A percentile compares a stretch with the other conserved stretches of the same genome.
phyloP scores from a whole-genome alignment of 2,797 vertebrate species.

The Ctenopoma kingsleyae region DNA sequence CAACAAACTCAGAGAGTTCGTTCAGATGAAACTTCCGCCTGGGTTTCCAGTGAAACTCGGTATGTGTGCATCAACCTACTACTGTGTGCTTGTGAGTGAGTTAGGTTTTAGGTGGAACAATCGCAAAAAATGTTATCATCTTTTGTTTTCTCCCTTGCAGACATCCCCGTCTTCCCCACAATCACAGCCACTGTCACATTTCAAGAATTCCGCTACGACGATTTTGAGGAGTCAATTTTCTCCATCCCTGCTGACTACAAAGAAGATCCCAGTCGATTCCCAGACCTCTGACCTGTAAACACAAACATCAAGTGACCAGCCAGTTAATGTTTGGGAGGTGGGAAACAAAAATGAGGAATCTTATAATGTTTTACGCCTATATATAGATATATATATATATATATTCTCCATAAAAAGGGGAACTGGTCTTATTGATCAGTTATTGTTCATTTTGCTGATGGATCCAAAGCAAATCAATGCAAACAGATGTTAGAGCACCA shows the following conservation, averaged over 20 bases:
- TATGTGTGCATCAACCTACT: slow-evolving; percentile 70
- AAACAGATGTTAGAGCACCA: slow-evolving; percentile 57
- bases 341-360: slow-evolving; percentile 35
- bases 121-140: neutral
- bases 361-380: slow-evolving; percentile 48
- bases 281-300: slow-evolving; percentile 88
- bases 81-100: neutral
- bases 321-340: slow-evolving; percentile 9
- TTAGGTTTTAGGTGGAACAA: neutral
- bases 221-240: slow-evolving; percentile 92
- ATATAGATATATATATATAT: slow-evolving; percentile 42
- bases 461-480: slow-evolving; percentile 70
- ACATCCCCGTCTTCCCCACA: slow-evolving; percentile 96
- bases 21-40: slow-evolving; percentile 98
- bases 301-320: slow-evolving; percentile 38
- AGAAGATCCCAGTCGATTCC: slow-evolving; percentile 96
- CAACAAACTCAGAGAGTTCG: slow-evolving; percentile 98
- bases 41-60: slow-evolving; percentile 97
- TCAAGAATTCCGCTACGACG: slow-evolving; percentile 95
- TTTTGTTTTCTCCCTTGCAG: slow-evolving; percentile 67
- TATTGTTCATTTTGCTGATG: slow-evolving; percentile 49
- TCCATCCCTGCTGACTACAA: slow-evolving; percentile 92
- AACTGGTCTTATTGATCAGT: slow-evolving; percentile 39
- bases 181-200: slow-evolving; percentile 99
- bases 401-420: slow-evolving; percentile 36